Base-by-base conservation (phyloP, 2,113 vertebrate species). In the Nanorana parkeri region DNA sequence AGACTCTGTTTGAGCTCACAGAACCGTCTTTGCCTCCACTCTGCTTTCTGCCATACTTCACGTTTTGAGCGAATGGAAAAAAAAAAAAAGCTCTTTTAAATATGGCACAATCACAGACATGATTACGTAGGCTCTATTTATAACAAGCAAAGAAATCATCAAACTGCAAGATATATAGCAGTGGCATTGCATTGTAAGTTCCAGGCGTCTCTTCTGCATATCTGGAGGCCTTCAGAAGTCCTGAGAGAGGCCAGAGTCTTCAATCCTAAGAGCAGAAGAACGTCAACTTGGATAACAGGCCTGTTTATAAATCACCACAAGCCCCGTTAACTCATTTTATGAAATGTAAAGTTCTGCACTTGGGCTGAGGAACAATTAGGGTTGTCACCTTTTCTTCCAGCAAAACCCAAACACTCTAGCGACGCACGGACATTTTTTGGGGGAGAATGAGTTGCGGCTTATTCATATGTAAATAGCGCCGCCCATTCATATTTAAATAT, bases 81-180 rank as follows among this genome's bases (percentile, higher is more conserved):
- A 55, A 66, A 81, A 55, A 66, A 81, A 55, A 61, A 83, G 84
- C 77, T 47, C 74, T 66, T 64, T 47, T 17, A 83, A 69, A 73
- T 20, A 61, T 83, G 78, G 20, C 68, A 81, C 85, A 85, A 84
- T 54, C 85, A 52, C 26, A 85, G 87, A 4, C 80, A 80, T 85
- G 83, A 82, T 88, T 68, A 78, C 66, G 60, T 1, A 0, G 75
- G 77, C 24, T 80, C 81, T 84, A 65, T 68, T 65, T 64, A 78
- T 80, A 74, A 68, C 36, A 52, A 86, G 86, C 84, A 88, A 89
- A 88, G 84, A n/a, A 68, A 55, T 71, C 16, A 81, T 90, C 86
- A 87, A 77, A 85, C 80, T 80, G 85, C 32, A 86, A 84, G 84
- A 74, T 24, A 0, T 68, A 76, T 11, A 63, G 85, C 84, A 78